Evolutionary conservation across 1,140 invertebrate genomes (phyloP), one percentile per base, ranked within the genome.

Genomic region (Triops cancriformis): DNA sequence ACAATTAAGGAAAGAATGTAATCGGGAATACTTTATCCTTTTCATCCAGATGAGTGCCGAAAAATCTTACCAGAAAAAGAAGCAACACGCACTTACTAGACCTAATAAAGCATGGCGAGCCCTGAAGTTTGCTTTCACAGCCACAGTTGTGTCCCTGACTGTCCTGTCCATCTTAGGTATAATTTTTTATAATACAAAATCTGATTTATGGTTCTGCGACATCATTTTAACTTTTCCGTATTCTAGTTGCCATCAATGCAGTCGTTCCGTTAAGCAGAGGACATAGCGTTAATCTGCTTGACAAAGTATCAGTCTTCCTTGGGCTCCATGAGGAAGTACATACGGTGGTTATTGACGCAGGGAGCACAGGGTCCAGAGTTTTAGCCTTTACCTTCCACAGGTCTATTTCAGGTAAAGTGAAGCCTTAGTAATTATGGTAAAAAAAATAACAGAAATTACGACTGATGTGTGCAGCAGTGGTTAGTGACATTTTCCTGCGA

Each of bases 281-380:
- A 7, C 82, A 79, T 73, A 80, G 76, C 76, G 81, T 80, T 74
- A 82, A 82, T 77, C 81, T 75, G 73, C 75, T 82, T 79, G 91
- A 92, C 82, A 86, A 87, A 26, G 80, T 92, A 41, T 90, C 89
- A 51, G 88, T 89, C 80, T 86, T 85, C 78, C 85, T 93, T 43
- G 91, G 91, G 6, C 89, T 91, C 81, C 87, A 90, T 83, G 89
- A 91, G 78, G 88, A 89, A 31, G 91, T 93, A 77, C 92, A 96
- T 87, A 94, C 94, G 0, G 92, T 97, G n/a, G 91, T 98, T 72
- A 94, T 98, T 78, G 97, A 99, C 87, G 96, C 96, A 1, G 97
- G 97, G 14, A 97, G 94, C 27, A 98, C 97, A 0, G 97, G 96
- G 0, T 94, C 94, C 73, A 89, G 97, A 78, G 89, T 98, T 12